Base-by-base conservation (phyloP, 2,113 vertebrate species). In the Eclectus roratus region DNA sequence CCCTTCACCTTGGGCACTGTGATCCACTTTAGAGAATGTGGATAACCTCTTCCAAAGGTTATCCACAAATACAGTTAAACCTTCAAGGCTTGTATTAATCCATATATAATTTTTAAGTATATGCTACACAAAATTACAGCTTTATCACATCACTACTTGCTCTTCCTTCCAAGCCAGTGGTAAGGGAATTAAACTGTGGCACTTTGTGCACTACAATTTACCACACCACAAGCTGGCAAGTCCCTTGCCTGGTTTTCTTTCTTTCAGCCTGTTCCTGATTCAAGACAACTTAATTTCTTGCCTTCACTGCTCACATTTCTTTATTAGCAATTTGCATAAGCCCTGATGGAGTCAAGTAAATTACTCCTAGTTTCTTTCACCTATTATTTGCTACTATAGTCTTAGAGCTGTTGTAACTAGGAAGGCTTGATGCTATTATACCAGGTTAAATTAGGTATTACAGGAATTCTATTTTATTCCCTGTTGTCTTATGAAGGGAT, bases 371-470 rank as follows among this genome's bases (percentile, higher is more conserved):
- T 88, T 91, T 94, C 88, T 84, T 84, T 86, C 88, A 79, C 65
- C 72, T 92, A 65, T 72, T 89, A 95, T 77, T 89, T 94, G 58
- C 74, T 77, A 74, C 64, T 37, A 71, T 55, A 88, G 83, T 84
- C 80, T 64, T 66, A 74, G 37, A 74, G 79, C 18, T 86, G 56
- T 7, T 78, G 68, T 43, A 86, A 88, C 92, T 86, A 88, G 29
- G 47, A 94, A 90, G 61, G 53, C 60, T 78, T 74, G 82, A 94
- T 91, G 49, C 43, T 78, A 86, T 86, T 95, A 88, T 10, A 90
- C 33, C 35, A 71, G 68, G 94, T 92, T 93, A 93, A 91, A 93
- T 86, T 78, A 72, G 65, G 82, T 92, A 90, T 89, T 90, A 69
- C 41, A 47, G 56, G 44, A 90, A 90, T 55, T 74, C 49, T 87